These are phyloP conservation scores for Nothocercus nigrocapillus DNA, from an alignment of 2,113 vertebrate genomes.

Conservation along the genomic window DNA sequence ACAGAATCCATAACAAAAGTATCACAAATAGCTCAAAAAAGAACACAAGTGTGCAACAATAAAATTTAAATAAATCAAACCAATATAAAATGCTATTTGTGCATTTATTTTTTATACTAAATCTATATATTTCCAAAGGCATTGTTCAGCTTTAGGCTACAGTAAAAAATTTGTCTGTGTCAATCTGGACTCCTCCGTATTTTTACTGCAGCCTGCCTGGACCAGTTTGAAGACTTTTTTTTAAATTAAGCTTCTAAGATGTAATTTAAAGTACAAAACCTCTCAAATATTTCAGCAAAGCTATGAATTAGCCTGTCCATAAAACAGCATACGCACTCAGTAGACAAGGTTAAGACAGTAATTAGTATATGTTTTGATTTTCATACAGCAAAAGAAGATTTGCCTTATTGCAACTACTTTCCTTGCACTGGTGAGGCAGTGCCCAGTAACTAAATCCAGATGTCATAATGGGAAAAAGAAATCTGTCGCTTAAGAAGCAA, in stretches of 20 bases:
- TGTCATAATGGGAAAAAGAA: neutral
- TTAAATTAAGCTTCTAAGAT: neutral
- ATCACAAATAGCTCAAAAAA: neutral
- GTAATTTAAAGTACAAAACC: neutral
- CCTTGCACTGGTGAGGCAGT: neutral
- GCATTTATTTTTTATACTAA: neutral
- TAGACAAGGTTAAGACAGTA: conserved; percentile 18
- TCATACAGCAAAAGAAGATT: neutral
- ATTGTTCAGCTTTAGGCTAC: neutral
- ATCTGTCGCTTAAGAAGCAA: neutral
- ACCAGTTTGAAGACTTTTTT: neutral
- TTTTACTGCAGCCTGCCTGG: neutral
- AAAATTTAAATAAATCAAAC: neutral
- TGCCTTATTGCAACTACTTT: neutral
- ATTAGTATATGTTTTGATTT: neutral
- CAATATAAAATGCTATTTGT: neutral
- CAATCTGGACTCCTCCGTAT: neutral
- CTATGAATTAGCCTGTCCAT: neutral
- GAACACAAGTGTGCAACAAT: neutral
- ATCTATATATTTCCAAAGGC: neutral
- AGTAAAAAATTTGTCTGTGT: neutral
- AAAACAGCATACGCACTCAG: neutral
- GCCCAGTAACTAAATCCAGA: conserved; percentile 22
- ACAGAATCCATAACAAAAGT: neutral
- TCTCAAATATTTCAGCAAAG: neutral